Conservation (phyloP, 2,888 invertebrate species). For the Tethea ocularis region DNA sequence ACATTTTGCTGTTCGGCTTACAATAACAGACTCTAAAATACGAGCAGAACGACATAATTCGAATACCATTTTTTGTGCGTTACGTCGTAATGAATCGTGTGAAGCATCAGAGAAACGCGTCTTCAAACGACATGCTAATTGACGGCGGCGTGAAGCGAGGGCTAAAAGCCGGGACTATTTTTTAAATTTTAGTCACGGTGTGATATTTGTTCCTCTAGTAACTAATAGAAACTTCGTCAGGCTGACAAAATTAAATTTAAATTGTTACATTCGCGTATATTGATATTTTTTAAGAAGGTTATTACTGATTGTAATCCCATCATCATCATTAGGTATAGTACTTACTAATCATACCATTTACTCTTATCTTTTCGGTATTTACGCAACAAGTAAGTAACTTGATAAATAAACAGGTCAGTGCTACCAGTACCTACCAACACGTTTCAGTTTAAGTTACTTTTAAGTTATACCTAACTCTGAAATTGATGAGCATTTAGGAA, state of each 20-base stretch:
- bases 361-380: conserved; percentile 2
- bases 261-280: background rate
- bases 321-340: too few species aligned
- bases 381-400: background rate
- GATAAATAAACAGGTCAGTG: conserved; percentile 3
- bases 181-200: conserved; percentile 50
- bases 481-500: too few species aligned
- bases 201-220: conserved; percentile 35
- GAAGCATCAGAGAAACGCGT: conserved; percentile 61
- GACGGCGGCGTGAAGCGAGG: conserved; percentile 68
- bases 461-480: background rate
- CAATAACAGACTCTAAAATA: conserved; percentile 60
- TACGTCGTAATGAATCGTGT: conserved; percentile 48
- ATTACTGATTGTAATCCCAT: background rate
- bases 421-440: background rate
- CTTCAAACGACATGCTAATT: conserved; percentile 82
- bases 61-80: conserved; percentile 29
- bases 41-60: conserved; percentile 43
- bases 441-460: background rate
- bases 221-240: conserved; percentile 27
- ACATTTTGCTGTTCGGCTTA: conserved; percentile 46
- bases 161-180: conserved; percentile 57
- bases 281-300: background rate
- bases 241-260: background rate
- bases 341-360: background rate